These are phyloP conservation scores for Acyrthosiphon pisum DNA, from an alignment of 1,140 invertebrate species.

Conservation along the genomic window DNA sequence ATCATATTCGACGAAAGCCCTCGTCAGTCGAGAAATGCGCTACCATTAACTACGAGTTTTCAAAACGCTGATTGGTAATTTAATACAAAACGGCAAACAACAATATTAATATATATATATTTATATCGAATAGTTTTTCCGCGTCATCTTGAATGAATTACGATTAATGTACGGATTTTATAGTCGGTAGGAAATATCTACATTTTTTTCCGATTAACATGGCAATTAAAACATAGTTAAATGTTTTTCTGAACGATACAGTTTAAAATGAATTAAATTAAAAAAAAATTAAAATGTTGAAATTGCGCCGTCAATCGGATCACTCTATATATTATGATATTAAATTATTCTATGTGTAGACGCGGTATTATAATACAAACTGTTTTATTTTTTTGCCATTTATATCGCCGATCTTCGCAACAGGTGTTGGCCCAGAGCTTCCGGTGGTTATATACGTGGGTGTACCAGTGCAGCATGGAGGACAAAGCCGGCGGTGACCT, in stretches of 20 bases:
- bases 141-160: neutral
- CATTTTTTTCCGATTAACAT: neutral
- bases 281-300: neutral
- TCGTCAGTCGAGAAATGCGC: neutral
- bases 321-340: too few relatives aligned
- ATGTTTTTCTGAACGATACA: neutral
- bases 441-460: conserved; percentile 78
- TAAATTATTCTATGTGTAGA: too few relatives aligned
- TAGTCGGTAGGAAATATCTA: neutral
- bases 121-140: neutral
- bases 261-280: neutral
- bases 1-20: neutral
- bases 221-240: neutral
- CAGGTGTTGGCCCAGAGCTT: conserved; percentile 75
- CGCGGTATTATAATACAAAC: neutral
- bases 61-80: neutral
- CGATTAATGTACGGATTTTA: too few relatives aligned
- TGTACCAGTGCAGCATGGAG: conserved; percentile 76
- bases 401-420: neutral
- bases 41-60: neutral
- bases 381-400: neutral
- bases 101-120: neutral
- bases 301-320: too few relatives aligned
- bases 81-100: neutral
- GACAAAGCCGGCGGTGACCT: conserved; percentile 63